Percentiles rank a stretch among this genome's conserved stretches.
These are phyloP conservation scores for Rhizomys pruinosus DNA, from an alignment of 2,113 vertebrate species.

Conservation along the genomic window DNA sequence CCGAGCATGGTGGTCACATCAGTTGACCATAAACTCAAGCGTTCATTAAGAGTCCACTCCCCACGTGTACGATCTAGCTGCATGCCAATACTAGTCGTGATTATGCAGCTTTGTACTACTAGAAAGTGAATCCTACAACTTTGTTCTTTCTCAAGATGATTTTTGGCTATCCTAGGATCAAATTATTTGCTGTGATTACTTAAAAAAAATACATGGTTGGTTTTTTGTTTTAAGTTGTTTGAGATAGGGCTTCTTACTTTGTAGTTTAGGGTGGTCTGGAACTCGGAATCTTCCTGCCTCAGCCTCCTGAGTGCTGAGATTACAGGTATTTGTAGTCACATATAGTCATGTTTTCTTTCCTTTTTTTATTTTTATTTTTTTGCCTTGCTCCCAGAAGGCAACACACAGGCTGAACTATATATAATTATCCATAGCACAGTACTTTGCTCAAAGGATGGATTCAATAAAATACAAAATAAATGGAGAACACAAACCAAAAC, in stretches of 20 bases:
- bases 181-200: background rate
- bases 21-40: background rate
- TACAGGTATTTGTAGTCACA: background rate
- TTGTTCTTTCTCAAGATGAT: conserved; percentile 12
- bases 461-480: conserved; percentile 18
- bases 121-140: background rate
- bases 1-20: too few relatives aligned
- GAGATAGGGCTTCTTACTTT: background rate
- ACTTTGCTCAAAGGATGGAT: background rate
- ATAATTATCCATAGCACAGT: background rate
- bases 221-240: background rate
- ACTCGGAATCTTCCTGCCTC: background rate
- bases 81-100: background rate
- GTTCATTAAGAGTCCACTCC: background rate
- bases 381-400: background rate
- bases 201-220: background rate
- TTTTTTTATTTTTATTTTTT: background rate
- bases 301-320: background rate
- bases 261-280: background rate
- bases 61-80: too few relatives aligned
- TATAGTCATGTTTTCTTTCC: background rate
- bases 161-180: background rate
- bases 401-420: background rate
- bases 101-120: background rate
- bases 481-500: conserved; percentile 1